phyloP scores from a whole-genome alignment of 2,888 invertebrate genomes.

The Gastracanthus pulcherrimus region DNA sequence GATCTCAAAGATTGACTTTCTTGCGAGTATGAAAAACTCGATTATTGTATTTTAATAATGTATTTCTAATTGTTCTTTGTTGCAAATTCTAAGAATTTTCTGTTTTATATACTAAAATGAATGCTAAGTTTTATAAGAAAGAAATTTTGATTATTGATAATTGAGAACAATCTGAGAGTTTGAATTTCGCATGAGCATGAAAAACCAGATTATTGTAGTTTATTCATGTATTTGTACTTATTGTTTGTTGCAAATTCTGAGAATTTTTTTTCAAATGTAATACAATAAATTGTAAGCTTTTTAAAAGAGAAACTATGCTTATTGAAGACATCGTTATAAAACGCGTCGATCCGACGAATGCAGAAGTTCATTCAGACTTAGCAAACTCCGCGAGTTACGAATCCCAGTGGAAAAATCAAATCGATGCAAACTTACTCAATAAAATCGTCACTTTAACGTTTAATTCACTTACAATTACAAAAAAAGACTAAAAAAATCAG shows the following conservation, averaged over 20 bases:
- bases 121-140: too few species aligned
- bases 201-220: too few species aligned
- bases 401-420: not conserved
- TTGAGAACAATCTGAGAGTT: too few species aligned
- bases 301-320: too few species aligned
- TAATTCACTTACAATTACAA: not conserved
- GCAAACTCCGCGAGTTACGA: too few species aligned
- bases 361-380: not conserved
- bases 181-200: too few species aligned
- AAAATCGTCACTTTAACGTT: not conserved
- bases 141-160: too few species aligned
- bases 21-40: not conserved
- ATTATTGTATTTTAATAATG: not conserved
- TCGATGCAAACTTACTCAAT: not conserved
- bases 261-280: too few species aligned
- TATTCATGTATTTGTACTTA: too few species aligned
- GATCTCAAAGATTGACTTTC: not conserved
- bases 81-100: not conserved
- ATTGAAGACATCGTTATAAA: not conserved
- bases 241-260: too few species aligned
- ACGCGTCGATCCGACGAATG: slow-evolving; percentile 3
- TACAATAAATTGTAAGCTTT: too few species aligned
- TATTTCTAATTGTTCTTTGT: not conserved
- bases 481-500: not conserved
- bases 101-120: not conserved